Conservation (phyloP, 2,888 invertebrate species). For the Proisotoma minuta region DNA sequence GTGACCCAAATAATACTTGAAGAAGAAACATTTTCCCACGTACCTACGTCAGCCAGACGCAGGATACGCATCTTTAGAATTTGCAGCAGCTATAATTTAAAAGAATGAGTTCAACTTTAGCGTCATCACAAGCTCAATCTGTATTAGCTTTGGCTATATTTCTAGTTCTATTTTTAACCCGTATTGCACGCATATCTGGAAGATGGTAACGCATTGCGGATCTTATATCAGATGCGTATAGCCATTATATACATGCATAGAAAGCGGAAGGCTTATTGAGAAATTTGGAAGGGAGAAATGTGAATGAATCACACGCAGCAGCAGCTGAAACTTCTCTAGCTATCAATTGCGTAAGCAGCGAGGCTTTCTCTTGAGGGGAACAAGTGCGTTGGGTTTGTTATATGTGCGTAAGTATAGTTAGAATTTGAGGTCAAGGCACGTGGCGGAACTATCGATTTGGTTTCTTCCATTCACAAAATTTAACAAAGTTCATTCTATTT, state of each 20-base stretch:
- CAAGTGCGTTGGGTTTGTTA: not conserved
- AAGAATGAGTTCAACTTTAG: conserved; percentile 1
- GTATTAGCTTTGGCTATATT: not conserved
- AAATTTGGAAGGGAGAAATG: not conserved
- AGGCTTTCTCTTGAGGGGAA: too few relatives aligned
- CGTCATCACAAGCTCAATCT: not conserved
- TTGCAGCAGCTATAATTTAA: not conserved
- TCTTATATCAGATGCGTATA: not conserved
- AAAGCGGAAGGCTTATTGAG: not conserved
- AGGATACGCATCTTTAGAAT: too few relatives aligned
- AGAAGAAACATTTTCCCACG: not conserved
- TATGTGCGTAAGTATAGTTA: not conserved
- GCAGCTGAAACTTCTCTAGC: not conserved
- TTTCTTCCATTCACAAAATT: not conserved
- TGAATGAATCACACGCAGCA: conserved; percentile 1
- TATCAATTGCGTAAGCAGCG: not conserved
- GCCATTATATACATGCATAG: too few relatives aligned
- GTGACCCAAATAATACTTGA: too few relatives aligned
- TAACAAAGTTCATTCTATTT: conserved; percentile 3
- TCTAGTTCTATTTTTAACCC: not conserved
- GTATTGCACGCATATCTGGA: not conserved
- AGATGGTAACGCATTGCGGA: not conserved
- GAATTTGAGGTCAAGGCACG: conserved; percentile 19
- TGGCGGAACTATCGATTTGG: conserved; percentile 19
- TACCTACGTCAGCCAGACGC: too few relatives aligned